Evolutionary conservation across 2,797 vertebrate genomes (phyloP), one percentile per base, ranked within the genome.

Genomic region (Chrysocyon brachyurus): DNA sequence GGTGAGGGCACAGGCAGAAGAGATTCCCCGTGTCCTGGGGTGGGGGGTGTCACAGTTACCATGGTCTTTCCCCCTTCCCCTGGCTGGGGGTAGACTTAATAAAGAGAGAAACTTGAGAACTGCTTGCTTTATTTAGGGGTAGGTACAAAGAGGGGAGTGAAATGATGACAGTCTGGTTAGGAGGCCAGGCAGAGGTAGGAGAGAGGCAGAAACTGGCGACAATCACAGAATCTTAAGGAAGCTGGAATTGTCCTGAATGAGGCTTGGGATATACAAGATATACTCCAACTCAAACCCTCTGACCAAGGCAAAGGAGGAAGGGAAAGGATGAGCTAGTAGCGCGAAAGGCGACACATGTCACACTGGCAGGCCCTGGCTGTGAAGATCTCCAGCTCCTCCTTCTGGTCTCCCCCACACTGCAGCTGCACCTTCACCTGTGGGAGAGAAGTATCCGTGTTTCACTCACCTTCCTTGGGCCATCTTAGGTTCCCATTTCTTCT

Each of bases 281-380:
- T 24, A 49, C 52, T 68, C 93, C 87, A 59, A 3, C 61, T 66
- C 12, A 22, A 26, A 31, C 46, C 77, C 84, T 81, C 84, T 54
- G 57, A 52, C 61, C 78, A 33, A 14, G 24, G 54, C 54, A 15
- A 14, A 3, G 57, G 36, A 12, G 54, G 61, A 2, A 0, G 28
- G 54, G 28, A 21, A 8, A 28, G 82, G 77, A 40, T 0, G 12
- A 46, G 31, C 64, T 97, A 99, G 98, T 99, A 99, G 97, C 99
- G 99, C 5, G 99, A 99, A 96, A 99, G 99, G 94, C 99, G 99
- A 92, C 99, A 99, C 99, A 99, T 99, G 98, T 99, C 99, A 59
- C 99, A 99, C 94, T 98, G 99, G 88, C 99, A 99, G n/a, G 99
- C 98, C 97, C 97, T 98, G 1, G 99, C 99, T 0, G 99, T 99